Percentiles rank a stretch among this genome's conserved stretches.
Conservation (phyloP, 2,797 vertebrate species). For the Anguilla obscura region DNA sequence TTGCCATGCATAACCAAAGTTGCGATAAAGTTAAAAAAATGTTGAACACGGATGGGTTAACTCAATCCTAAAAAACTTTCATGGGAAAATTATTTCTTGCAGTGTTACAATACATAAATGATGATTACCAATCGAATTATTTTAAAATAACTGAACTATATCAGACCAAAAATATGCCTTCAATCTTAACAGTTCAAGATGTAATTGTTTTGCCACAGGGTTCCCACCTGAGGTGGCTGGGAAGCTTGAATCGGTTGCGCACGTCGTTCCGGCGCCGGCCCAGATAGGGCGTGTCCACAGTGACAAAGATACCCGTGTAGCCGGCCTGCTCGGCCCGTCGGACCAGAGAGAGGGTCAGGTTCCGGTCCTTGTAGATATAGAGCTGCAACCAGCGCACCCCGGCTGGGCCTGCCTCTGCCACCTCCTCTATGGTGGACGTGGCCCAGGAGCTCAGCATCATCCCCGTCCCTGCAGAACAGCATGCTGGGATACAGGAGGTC, state of each 20-base stretch:
- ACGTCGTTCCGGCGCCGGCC: slow-evolving; percentile 85
- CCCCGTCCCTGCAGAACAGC: slow-evolving; percentile 76
- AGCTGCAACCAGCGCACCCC: slow-evolving; percentile 86
- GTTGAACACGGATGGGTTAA: no score
- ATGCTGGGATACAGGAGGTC: slow-evolving; percentile 70
- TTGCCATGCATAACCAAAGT: not conserved
- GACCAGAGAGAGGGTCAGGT: slow-evolving; percentile 82
- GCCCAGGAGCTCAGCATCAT: slow-evolving; percentile 99
- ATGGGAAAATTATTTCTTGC: no score
- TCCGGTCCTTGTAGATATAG: slow-evolving; percentile 90
- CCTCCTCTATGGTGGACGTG: slow-evolving; percentile 91
- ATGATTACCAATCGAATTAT: no score
- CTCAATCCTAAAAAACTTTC: no score
- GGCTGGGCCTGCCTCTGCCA: slow-evolving; percentile 70
- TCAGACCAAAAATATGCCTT: not conserved
- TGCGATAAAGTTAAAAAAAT: no score
- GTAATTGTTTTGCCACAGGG: not conserved
- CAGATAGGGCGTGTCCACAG: slow-evolving; percentile 89
- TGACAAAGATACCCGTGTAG: slow-evolving; percentile 89
- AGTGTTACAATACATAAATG: no score
- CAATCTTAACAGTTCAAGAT: not conserved
- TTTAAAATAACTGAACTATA: not conserved
- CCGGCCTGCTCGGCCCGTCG: slow-evolving; percentile 79
- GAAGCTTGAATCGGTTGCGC: slow-evolving; percentile 89
- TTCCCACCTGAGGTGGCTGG: slow-evolving; percentile 87